Evolutionary conservation across 2,888 invertebrate genomes (phyloP).

Genomic region (Marronus borbonicus): DNA sequence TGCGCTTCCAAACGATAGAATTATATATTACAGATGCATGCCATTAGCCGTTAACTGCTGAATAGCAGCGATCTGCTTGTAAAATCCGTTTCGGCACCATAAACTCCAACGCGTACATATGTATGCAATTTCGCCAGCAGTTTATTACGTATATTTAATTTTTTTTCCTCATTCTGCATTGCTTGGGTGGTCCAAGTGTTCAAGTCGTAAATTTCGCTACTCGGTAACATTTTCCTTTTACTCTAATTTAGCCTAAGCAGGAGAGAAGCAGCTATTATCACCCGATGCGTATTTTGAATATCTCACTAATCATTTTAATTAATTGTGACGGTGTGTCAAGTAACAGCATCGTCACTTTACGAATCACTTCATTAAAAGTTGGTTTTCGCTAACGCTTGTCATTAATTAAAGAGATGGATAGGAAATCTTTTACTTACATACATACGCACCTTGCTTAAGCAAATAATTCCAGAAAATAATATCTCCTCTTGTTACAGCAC

Average conservation of each 20-base stretch:
- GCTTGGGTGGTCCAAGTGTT: neutral
- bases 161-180: neutral
- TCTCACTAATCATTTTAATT: constrained; percentile 20
- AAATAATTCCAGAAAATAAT: constrained; percentile 6
- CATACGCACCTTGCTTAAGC: neutral
- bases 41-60: too few relatives aligned
- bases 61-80: too few relatives aligned
- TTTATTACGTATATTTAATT: neutral
- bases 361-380: constrained; percentile 20
- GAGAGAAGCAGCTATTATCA: neutral
- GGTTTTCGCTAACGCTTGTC: neutral
- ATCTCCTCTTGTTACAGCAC: constrained; percentile 69
- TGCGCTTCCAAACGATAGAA: too few relatives aligned
- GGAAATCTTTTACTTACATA: neutral
- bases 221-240: neutral
- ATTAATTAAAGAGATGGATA: neutral
- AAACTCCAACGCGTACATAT: too few relatives aligned
- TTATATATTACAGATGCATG: too few relatives aligned
- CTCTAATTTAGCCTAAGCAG: neutral
- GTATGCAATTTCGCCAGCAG: neutral
- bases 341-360: constrained; percentile 3
- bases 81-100: too few relatives aligned
- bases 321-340: constrained; percentile 19
- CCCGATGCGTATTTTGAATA: neutral
- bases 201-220: neutral